Percentiles rank a stretch among this genome's conserved stretches.
phyloP scores from a whole-genome alignment of 1,140 invertebrate genomes.

The Cydia fagiglandana region DNA sequence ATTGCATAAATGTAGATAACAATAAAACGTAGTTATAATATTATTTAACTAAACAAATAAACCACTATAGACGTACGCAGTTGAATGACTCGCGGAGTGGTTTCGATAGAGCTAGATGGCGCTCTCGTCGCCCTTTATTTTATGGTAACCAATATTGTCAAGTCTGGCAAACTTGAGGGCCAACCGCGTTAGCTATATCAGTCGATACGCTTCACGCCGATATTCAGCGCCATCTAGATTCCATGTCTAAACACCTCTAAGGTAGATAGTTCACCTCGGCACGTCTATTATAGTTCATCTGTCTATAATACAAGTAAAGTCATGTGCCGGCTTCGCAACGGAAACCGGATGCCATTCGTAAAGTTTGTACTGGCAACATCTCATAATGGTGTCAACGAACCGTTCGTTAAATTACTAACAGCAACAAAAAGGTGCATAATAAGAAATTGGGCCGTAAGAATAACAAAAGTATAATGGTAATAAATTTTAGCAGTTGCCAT shows the following conservation, averaged over 20 bases:
- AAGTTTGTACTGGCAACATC: constrained; percentile 35
- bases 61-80: background rate
- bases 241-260: background rate
- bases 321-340: background rate
- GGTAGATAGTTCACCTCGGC: background rate
- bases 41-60: constrained; percentile 7
- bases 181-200: too few relatives aligned
- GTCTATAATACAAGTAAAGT: background rate
- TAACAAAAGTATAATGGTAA: background rate
- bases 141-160: too few relatives aligned
- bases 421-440: constrained; percentile 28
- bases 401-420: constrained; percentile 35
- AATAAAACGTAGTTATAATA: constrained; percentile 26
- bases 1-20: constrained; percentile 24
- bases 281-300: constrained; percentile 21
- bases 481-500: background rate
- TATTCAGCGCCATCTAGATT: background rate
- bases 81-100: background rate
- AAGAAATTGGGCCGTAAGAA: background rate
- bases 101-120: background rate
- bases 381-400: constrained; percentile 3
- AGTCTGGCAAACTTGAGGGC: too few relatives aligned
- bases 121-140: background rate
- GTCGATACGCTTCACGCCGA: too few relatives aligned
- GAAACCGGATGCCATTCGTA: background rate